Evolutionary conservation across 2,113 vertebrate genomes (phyloP).

Genomic region (Fregata magnificens): DNA sequence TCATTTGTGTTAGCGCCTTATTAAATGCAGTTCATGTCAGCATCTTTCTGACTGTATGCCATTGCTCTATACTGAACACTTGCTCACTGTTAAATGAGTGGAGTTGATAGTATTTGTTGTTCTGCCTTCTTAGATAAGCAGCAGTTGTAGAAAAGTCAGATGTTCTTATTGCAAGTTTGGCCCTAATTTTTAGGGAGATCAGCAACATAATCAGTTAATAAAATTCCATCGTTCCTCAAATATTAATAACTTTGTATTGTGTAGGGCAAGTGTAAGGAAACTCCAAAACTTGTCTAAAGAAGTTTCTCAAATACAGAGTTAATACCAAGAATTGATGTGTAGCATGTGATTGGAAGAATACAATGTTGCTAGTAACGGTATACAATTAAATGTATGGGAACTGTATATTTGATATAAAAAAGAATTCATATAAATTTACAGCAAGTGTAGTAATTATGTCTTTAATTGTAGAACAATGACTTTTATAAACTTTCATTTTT

Average conservation of each 20-base stretch:
- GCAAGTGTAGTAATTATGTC: neutral
- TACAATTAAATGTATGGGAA: neutral
- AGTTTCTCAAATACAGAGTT: neutral
- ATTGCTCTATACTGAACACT: neutral
- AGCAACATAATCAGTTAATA: neutral
- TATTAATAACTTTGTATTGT: neutral
- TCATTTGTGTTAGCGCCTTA: slow-evolving; percentile 28
- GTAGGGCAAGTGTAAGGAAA: neutral
- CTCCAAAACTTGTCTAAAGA: neutral
- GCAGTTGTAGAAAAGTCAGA: neutral
- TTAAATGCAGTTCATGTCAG: neutral
- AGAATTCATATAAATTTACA: neutral
- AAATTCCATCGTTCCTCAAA: neutral
- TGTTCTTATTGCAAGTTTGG: neutral
- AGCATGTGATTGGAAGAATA: neutral
- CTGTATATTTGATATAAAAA: neutral
- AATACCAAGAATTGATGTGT: neutral
- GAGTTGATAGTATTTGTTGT: neutral
- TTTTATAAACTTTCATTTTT: neutral
- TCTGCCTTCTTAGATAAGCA: neutral
- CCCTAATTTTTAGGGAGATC: neutral
- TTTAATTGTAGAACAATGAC: neutral
- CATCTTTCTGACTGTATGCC: neutral
- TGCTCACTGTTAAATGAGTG: neutral
- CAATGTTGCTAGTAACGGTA: neutral